Percentiles rank a stretch among this genome's conserved stretches.
Evolutionary conservation across 2,797 vertebrate species (phyloP).

Genomic region (Ispidina lecontei): DNA sequence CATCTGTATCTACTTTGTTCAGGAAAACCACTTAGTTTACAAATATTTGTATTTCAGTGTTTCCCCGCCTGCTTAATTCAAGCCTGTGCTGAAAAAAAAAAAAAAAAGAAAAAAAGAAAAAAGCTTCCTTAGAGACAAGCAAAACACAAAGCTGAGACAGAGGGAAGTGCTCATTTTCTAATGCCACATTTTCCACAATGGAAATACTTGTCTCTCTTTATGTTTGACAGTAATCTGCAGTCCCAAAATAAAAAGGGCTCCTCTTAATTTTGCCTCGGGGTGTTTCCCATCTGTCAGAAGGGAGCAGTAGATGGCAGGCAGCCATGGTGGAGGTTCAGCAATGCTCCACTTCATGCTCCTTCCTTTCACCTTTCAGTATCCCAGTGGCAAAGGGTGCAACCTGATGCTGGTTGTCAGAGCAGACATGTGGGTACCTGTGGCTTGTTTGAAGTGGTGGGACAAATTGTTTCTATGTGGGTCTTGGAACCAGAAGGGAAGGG

Average conservation of each 20-base stretch:
- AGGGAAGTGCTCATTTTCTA: neutral
- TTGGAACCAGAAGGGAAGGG: neutral
- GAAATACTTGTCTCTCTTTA: conserved; percentile 24
- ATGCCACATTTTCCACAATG: conserved; percentile 59
- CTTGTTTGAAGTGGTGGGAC: neutral
- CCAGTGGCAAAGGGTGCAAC: neutral
- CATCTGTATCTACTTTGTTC: conserved; percentile 74
- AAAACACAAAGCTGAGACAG: neutral
- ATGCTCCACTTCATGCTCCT: neutral
- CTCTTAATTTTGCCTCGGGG: conserved; percentile 35
- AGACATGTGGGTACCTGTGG: neutral
- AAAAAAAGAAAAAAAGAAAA: neutral
- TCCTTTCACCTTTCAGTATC: neutral
- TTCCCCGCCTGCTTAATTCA: conserved; percentile 49
- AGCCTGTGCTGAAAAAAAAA: neutral
- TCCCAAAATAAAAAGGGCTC: conserved; percentile 18
- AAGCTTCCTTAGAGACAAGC: conserved; percentile 47
- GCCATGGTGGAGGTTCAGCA: fast-evolving
- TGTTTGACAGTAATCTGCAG: conserved; percentile 16
- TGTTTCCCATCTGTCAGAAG: conserved; percentile 8
- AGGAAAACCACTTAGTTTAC: conserved; percentile 73
- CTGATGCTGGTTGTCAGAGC: neutral
- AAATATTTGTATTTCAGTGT: conserved; percentile 62
- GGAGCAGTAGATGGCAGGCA: neutral
- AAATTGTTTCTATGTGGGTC: neutral